These are phyloP conservation scores for Cyprinodon brontotheroides DNA, from an alignment of 2,113 vertebrate species.

Conservation along the genomic window DNA sequence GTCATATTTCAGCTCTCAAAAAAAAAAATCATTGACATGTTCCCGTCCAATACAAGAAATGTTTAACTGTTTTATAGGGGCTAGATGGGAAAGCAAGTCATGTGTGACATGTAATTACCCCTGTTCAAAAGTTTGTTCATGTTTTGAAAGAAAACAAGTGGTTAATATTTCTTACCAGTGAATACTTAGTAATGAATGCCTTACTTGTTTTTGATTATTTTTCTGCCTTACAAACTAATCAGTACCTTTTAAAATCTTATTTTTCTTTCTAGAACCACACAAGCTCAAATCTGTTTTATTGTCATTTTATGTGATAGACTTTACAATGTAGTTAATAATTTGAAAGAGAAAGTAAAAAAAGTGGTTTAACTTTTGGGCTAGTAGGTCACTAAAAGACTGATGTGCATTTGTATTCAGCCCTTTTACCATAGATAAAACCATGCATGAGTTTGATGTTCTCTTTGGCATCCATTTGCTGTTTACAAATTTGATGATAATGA, in stretches of 20 bases:
- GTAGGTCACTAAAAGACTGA: neutral
- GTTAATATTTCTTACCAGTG: constrained; percentile 68
- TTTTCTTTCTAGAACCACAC: neutral
- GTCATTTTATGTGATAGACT: neutral
- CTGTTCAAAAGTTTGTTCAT: constrained; percentile 76
- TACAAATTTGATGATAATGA: neutral
- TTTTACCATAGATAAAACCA: neutral
- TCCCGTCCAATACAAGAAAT: constrained; percentile 68
- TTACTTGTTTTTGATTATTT: neutral
- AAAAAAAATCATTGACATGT: constrained; percentile 73
- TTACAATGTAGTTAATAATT: neutral
- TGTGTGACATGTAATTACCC: constrained; percentile 75
- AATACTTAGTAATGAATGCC: constrained; percentile 35
- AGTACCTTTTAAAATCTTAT: neutral
- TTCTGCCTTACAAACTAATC: neutral
- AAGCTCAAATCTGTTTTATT: neutral
- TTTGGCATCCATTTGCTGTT: neutral
- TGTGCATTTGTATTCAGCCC: neutral
- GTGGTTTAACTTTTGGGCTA: no score
- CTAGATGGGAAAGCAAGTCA: constrained; percentile 67
- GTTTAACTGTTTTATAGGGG: constrained; percentile 73
- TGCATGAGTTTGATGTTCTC: neutral
- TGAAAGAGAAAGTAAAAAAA: neutral
- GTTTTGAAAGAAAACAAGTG: constrained; percentile 72
- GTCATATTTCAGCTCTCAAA: constrained; percentile 53